Evolutionary conservation across 2,888 invertebrate species (phyloP).

Genomic region (Apocheima hispidaria): DNA sequence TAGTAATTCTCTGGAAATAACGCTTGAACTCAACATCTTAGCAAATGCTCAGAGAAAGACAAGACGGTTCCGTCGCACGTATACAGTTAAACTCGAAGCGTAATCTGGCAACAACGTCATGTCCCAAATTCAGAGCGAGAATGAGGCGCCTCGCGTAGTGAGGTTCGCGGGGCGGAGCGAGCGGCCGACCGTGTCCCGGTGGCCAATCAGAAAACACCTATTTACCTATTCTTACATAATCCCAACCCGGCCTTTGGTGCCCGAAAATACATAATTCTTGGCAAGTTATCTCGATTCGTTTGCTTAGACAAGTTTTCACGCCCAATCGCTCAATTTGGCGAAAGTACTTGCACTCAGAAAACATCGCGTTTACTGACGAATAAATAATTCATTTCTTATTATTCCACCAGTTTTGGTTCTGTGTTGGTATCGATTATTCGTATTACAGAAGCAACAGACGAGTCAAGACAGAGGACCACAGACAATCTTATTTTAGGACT

Average conservation of each 20-base stretch:
- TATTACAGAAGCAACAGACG: no score
- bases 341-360: neutral
- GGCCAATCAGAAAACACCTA: conserved; percentile 68
- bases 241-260: conserved; percentile 52
- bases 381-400: no score
- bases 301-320: conserved; percentile 31
- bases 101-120: conserved; percentile 21
- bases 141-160: conserved; percentile 46
- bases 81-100: neutral
- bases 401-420: no score
- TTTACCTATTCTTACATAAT: conserved; percentile 63
- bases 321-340: conserved; percentile 23
- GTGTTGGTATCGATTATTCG: no score
- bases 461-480: no score
- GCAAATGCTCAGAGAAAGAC: neutral
- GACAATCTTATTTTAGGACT: no score
- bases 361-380: no score
- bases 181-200: conserved; percentile 40
- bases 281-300: conserved; percentile 38
- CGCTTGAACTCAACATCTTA: neutral
- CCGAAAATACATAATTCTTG: conserved; percentile 53
- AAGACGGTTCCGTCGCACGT: neutral
- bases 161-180: conserved; percentile 76
- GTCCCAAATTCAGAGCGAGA: conserved; percentile 37
- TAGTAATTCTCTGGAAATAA: neutral